Base-by-base conservation (phyloP, 2,113 vertebrate species). In the Mastomys coucha region DNA sequence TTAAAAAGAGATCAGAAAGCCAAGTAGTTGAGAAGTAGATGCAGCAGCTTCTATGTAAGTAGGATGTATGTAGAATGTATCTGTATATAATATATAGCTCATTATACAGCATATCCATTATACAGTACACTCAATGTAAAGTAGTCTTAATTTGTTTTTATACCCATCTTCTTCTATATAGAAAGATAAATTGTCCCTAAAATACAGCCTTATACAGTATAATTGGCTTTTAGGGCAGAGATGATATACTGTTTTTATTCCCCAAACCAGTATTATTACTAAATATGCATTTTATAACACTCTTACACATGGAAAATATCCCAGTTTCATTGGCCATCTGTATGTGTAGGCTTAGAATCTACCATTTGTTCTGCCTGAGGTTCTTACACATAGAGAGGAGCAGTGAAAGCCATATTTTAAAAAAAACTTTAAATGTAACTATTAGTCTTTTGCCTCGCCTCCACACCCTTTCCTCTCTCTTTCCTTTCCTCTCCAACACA, bases 111-210 rank as follows among this genome's bases (percentile, higher is more conserved):
- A 80, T 91, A 92, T 93, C 92, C 33, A 91, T 91, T 96, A 73
- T 90, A 80, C 36, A 84, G 91, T 91, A 93, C 8, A 84, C 56
- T 93, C 42, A 93, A 86, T 76, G 81, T 63, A 92, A 80, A 86
- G 60, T 88, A 92, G 67, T 80, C 42, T 80, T 96, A 69, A 86
- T 91, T 20, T 11, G 58, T 86, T 88, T 94, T 94, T 75, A 51
- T 85, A 84, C 36, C 45, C 39, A 80, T 56, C 58, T 45, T 93
- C 31, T 97, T 72, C 69, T 86, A 3, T 96, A 76, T 69, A 92
- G 13, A 91, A 91, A 89, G 53, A 96, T 93, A 95, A 96, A 93
- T 89, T 91, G 84, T 93, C 88, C 51, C 70, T 88, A 93, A 96
- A 95, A 97, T 88, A 82, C 53, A 92, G 16, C 56, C 89, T 95